Evolutionary conservation across 2,113 vertebrate species (phyloP), one percentile per base, ranked within the genome.

Genomic region (Dascyllus trimaculatus): DNA sequence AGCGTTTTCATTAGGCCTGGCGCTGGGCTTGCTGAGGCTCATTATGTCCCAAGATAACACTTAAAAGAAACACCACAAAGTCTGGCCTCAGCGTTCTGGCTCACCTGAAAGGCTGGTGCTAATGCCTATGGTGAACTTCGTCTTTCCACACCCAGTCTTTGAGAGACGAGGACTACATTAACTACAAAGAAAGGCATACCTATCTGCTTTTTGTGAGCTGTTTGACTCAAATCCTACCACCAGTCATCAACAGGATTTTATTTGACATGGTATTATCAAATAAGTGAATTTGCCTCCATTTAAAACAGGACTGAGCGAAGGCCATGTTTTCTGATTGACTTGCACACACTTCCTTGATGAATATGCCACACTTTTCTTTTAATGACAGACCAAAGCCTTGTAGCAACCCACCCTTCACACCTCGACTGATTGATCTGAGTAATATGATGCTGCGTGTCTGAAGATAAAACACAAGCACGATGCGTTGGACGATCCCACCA

Each of bases 1-100:
- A 84, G 84, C 29, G 26, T 93, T 93, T 93, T 93, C 92, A 92
- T 94, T 94, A 92, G 76, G 40, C 49, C 66, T 61, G 82, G 69
- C 52, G 19, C 75, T 80, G 40, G 60, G 60, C 65, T 77, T 54
- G 70, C 85, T 80, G 61, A 46, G 74, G 52, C 66, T 86, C 67
- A 85, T 90, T 88, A 88, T 85, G 68, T 77, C 75, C 80, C 43
- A 21, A 77, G 71, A 77, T 70, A 83, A 80, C 79, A 63, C 69
- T 90, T 89, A 64, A 88, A 89, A 91, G 80, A 88, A 66, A 40
- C 64, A 85, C 68, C 76, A 61, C 74, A 71, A 48, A 70, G 80
- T 68, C 78, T 82, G 78, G 43, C 66, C 75, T 75, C 61, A 10
- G 46, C 9, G 35, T 66, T 66, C 60, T 17, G 68, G 38, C 52